These are phyloP conservation scores for Hyposoter didymator DNA, from an alignment of 2,888 invertebrate species.

Conservation along the genomic window DNA sequence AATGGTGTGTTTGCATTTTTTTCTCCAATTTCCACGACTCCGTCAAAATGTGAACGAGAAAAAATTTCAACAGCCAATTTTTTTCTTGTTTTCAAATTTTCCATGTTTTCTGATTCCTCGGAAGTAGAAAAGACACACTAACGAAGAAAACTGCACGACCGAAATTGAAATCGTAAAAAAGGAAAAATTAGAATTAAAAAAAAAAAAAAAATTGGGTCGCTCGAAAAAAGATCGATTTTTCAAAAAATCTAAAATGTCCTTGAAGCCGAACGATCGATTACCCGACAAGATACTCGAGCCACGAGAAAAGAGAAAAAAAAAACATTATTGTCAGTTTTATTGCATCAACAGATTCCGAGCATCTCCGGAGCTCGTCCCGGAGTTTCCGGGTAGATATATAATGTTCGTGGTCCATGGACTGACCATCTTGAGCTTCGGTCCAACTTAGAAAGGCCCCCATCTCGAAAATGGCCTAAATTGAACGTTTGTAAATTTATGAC, in stretches of 20 bases:
- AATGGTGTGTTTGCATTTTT: neutral
- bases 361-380: neutral
- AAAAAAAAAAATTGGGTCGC: no score
- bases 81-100: no score
- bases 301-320: neutral
- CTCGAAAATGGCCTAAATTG: slow-evolving; percentile 41
- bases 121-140: no score
- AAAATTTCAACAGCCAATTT: no score
- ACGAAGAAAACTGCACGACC: no score
- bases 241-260: no score
- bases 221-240: neutral
- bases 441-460: neutral
- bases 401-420: neutral
- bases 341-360: neutral
- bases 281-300: no score
- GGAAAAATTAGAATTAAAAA: no score
- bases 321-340: neutral
- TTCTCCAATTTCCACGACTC: neutral
- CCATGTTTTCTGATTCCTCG: no score
- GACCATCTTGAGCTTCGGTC: neutral
- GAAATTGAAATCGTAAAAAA: no score
- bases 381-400: neutral
- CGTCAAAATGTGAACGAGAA: no score
- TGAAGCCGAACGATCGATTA: no score
- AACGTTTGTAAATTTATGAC: slow-evolving; percentile 26